Base-by-base conservation (phyloP, 2,113 vertebrate genomes). In the Nycticorax nycticorax region DNA sequence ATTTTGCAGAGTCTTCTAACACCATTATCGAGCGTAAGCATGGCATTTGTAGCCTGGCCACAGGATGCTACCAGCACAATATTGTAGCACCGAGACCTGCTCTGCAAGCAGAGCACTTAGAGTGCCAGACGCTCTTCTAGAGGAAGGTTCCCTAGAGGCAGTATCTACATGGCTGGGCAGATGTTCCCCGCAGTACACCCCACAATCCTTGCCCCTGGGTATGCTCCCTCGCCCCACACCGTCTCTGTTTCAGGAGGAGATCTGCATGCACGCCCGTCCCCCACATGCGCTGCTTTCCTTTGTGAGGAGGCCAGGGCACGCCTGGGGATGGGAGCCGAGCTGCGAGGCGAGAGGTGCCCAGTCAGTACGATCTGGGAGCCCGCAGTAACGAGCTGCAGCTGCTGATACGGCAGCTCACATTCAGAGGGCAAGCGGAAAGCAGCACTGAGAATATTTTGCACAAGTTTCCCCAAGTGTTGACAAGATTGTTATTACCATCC, bases 281-380 rank as follows among this genome's bases (percentile, higher is more conserved):
- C 5, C 22, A 12, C 37, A 8, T 2, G 3, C 66, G 11, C 32
- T 2, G 0, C 22, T 67, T 41, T 12, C 52, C 64, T 87, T 6
- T 32, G 57, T 27, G 15, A 14, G 64, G 71, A 10, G 69, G 37
- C 11, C 76, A 68, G 55, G 52, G 32, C n/a, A 6, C 5, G 47
- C 48, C 59, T 53, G 33, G 47, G 72, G 55, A 2, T 9, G 33
- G 80, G 43, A 87, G 60, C 59, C 1, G 4, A 53, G 67, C 75
- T 20, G 78, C 33, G 10, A 2, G 27, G 18, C 0, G 0, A 60
- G 75, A 35, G 5, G 8, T 30, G 21, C 60, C 57, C 63, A 4
- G 41, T 7, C 3, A 3, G 33, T 32, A 48, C 5, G 1, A 4
- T 3, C 16, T 17, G 43, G 75, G 39, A 74, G 10, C 37, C 3